Evolutionary conservation across 1,140 invertebrate species (phyloP), one percentile per base, ranked within the genome.

Genomic region (Diachasma alloeum): DNA sequence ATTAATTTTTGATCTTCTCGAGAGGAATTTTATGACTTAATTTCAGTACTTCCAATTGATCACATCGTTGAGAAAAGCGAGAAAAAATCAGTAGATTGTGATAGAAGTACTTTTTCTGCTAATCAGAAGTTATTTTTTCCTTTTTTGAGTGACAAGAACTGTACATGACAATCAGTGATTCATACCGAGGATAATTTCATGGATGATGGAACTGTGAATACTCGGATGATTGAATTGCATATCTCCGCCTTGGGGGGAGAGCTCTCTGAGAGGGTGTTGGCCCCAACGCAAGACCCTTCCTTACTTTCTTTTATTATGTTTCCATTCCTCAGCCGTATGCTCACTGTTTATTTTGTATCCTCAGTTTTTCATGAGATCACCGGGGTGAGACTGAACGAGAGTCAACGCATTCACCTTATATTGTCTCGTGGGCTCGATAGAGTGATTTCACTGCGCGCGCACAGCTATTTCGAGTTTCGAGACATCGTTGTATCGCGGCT

Each of bases 401-500:
- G 59, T 63, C 59, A 63, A 63, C 22, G 42, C 26, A 53, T 53
- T 72, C 48, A 56, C 46, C 19, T 36, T 82, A 84, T 79, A 82
- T 82, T 84, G 82, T 85, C 83, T 83, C 77, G 79, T 81, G 81
- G 79, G 84, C 82, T 85, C 82, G 79, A 84, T 75, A 79, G 48
- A 81, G 77, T 72, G 46, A 77, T 78, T 81, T 80, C 72, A 80
- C 73, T 87, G 86, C 87, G 85, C 85, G 85, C 84, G 85, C 87
- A 85, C 78, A 82, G 78, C 81, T 86, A 82, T 86, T 87, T 88
- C 86, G 87, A 88, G 87, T 88, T 88, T 87, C 86, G 84, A 88
- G 85, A 87, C 87, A 87, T 88, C 80, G 81, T 79, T 88, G 87
- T 88, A 88, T 88, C 87, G 87, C 76, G 83, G 87, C 87, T 88